Conservation (phyloP, 1,140 invertebrate species). For the Ostrea edulis region DNA sequence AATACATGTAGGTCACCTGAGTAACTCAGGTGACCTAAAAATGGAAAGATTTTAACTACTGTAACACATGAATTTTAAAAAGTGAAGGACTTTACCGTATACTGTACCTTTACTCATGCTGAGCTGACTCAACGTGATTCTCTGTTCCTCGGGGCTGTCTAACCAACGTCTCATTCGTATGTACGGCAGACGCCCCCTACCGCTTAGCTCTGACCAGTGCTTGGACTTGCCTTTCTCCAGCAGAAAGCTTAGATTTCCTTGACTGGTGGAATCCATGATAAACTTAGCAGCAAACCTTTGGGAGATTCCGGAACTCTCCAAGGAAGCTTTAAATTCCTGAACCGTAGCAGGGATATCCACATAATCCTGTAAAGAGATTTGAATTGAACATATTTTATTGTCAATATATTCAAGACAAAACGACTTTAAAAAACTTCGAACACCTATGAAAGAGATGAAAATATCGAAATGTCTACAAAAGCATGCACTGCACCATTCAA, state of each 20-base stretch:
- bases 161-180: conserved; percentile 57
- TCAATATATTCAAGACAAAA: too few species aligned
- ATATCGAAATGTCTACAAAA: background rate
- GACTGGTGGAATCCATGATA: conserved; percentile 58
- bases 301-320: conserved; percentile 56
- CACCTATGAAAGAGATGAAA: too few species aligned
- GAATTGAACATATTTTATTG: background rate
- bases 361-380: background rate
- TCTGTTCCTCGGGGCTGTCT: conserved; percentile 50
- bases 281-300: conserved; percentile 55
- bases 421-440: too few species aligned
- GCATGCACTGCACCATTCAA: too few species aligned
- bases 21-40: too few species aligned
- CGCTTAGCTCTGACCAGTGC: conserved; percentile 55
- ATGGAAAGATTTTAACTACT: too few species aligned
- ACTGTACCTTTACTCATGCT: conserved; percentile 48
- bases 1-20: too few species aligned
- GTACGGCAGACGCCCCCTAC: conserved; percentile 51
- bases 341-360: conserved; percentile 49
- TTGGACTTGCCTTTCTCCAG: conserved; percentile 56
- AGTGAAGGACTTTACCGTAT: too few species aligned
- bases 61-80: too few species aligned
- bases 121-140: conserved; percentile 39
- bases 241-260: conserved; percentile 55
- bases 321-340: conserved; percentile 54